Base-by-base conservation (phyloP, 2,797 vertebrate species). In the Neomorphus geoffroyi region DNA sequence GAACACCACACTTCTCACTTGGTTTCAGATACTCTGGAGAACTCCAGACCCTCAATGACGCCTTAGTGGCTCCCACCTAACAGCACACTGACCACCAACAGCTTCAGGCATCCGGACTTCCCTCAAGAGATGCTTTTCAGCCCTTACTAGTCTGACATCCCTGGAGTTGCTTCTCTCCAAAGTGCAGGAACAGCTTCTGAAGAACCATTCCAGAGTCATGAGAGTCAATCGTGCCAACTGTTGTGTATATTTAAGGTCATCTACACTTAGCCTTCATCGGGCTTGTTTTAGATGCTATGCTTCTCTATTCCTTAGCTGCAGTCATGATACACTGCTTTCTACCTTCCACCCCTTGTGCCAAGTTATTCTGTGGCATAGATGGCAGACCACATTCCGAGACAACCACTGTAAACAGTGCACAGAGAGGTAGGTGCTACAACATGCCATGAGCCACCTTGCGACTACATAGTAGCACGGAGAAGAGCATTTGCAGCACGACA, bases 101-200 rank as follows among this genome's bases (percentile, higher is more conserved):
- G 86, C 86, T 92, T 79, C 66, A 86, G 71, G 58, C 70, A 92
- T 7, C 33, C 5, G 0, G 28, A 57, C 71, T 67, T 70, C 13
- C 45, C 70, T 58, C 80, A 33, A 66, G 70, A 86, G 58, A 18
- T 69, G 65, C 70, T 94, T 80, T 78, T 66, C 0, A 4, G 71
- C 92, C 86, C 67, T 90, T 75, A 19, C 80, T 86, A 72, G 61
- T 46, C 66, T 92, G 83, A 80, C 64, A 82, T 61, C 64, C 80
- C 83, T 80, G 67, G 64, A 94, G 80, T 8, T 82, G 78, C 88
- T 93, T 46, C 74, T 94, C 92, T 92, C 86, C 88, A 37, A 95
- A 95, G 92, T 87, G 92, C 94, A 93, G 93, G 88, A 88, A 86
- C 70, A 73, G 83, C 83, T 81, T 45, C 87, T 32, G 39, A 66